Conservation (phyloP, 2,888 invertebrate genomes). For the Tinea trinotella region DNA sequence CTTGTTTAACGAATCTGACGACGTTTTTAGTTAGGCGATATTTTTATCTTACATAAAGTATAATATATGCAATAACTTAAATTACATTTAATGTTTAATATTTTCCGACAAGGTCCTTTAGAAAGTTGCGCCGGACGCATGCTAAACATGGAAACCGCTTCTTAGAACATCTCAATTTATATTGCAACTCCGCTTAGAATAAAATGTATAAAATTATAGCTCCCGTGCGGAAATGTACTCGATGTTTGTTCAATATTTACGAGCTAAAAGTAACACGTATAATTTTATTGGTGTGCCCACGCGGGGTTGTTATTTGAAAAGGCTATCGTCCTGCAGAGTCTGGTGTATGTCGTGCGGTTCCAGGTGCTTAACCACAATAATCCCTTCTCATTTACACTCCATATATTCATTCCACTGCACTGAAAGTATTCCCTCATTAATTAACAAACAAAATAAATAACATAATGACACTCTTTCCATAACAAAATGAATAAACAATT, state of each 20-base stretch:
- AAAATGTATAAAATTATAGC: slow-evolving; percentile 44
- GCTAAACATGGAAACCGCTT: slow-evolving; percentile 20
- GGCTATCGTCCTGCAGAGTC: not conserved
- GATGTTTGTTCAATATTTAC: slow-evolving; percentile 39
- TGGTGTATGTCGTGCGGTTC: not conserved
- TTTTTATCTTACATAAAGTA: not conserved
- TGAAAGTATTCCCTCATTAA: not conserved
- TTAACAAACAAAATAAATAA: not conserved
- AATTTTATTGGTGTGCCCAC: slow-evolving; percentile 31
- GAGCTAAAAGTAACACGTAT: slow-evolving; percentile 34
- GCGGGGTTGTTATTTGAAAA: not conserved
- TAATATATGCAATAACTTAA: not conserved
- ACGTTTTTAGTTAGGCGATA: not conserved
- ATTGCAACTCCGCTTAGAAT: slow-evolving; percentile 37
- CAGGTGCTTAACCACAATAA: slow-evolving; percentile 4
- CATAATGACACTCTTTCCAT: not conserved
- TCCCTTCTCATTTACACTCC: slow-evolving; percentile 10
- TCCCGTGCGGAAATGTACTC: slow-evolving; percentile 40
- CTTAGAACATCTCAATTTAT: slow-evolving; percentile 51
- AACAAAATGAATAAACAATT: slow-evolving; percentile 4
- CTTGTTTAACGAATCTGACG: too few species aligned
- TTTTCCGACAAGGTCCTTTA: slow-evolving; percentile 50
- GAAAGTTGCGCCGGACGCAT: slow-evolving; percentile 42
- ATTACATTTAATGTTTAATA: slow-evolving; percentile 29
- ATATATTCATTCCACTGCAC: not conserved